phyloP scores from a whole-genome alignment of 2,888 invertebrate genomes.

The Colostygia pectinataria region DNA sequence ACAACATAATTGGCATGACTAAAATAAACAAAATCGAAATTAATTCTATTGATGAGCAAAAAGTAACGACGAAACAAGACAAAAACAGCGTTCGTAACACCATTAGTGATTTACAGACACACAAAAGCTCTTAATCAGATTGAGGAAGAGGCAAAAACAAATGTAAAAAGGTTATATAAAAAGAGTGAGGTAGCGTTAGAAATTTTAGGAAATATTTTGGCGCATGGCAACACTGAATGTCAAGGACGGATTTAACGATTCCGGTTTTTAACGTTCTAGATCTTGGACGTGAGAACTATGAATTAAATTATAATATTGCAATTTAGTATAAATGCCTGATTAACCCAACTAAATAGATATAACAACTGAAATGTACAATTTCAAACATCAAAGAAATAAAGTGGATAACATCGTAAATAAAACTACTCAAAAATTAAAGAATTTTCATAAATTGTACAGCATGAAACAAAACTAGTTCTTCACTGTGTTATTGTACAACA shows the following conservation, averaged over 20 bases:
- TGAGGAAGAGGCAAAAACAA: constrained; percentile 25
- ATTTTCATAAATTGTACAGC: constrained; percentile 19
- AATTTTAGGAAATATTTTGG: constrained; percentile 23
- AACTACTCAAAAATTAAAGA: no score
- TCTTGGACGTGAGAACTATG: no score
- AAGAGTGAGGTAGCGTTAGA: constrained; percentile 21
- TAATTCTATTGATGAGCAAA: constrained; percentile 26
- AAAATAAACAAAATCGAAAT: constrained; percentile 27
- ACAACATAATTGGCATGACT: constrained; percentile 25
- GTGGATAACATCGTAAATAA: no score
- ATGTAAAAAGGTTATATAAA: constrained; percentile 14
- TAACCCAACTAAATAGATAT: no score
- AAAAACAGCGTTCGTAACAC: constrained; percentile 29
- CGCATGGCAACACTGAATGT: constrained; percentile 25
- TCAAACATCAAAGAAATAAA: no score
- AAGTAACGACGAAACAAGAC: constrained; percentile 19
- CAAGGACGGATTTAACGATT: constrained; percentile 24
- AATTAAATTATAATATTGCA: no score
- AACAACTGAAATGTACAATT: no score
- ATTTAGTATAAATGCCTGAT: no score
- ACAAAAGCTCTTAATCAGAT: constrained; percentile 33
- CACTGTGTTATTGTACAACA: constrained; percentile 3
- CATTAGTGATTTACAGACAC: constrained; percentile 26
- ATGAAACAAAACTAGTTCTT: constrained; percentile 12
- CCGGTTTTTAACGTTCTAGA: no score